Base-by-base conservation (phyloP, 37 sponge, comb jelly and placozoan species). In the Spongilla lacustris region DNA sequence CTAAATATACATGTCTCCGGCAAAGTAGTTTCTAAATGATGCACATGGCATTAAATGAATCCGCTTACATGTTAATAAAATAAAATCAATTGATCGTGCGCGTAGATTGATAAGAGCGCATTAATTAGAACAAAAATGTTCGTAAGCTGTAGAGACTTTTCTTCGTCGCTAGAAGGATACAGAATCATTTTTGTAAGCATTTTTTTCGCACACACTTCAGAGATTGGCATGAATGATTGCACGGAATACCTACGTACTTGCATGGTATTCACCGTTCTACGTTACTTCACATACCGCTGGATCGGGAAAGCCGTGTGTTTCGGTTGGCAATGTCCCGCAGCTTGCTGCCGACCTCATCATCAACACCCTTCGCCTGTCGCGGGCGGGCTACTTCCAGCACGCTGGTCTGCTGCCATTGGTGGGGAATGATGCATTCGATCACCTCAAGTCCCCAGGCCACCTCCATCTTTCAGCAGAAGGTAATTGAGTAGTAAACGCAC, bases 271-370 rank as follows among this genome's bases (percentile, higher is more conserved):
- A n/a, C n/a, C n/a, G n/a, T n/a, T n/a, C n/a, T n/a, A n/a, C n/a
- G n/a, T n/a, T n/a, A n/a, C n/a, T n/a, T n/a, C n/a, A n/a, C n/a
- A n/a, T n/a, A n/a, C n/a, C 4, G 10, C 32, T 33, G 10, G 36
- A 11, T 3, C 28, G 71, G 28, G 68, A 13, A 67, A 93, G 93
- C 93, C 93, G 5, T 84, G 83, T 41, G 82, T 93, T 0, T 88
- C 89, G 17, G 93, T 93, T 23, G 93, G 93, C 10, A 93, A 93
- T 72, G 87, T 93, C 0, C 80, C 78, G 17, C 93, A 93, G 86
- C 50, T 93, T 75, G 28, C 87, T 23, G 75, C 77, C 28, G 93
- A 93, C 82, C 87, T 93, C 19, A 41, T 93, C 32, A 83, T 93
- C 50, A 77, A 84, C 37, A 89, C 89, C 36, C 84, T 86, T 6